Percentiles rank a stretch among this genome's conserved stretches.
Conservation (phyloP, 2,888 invertebrate species). For the Reticulitermes lucifugus region DNA sequence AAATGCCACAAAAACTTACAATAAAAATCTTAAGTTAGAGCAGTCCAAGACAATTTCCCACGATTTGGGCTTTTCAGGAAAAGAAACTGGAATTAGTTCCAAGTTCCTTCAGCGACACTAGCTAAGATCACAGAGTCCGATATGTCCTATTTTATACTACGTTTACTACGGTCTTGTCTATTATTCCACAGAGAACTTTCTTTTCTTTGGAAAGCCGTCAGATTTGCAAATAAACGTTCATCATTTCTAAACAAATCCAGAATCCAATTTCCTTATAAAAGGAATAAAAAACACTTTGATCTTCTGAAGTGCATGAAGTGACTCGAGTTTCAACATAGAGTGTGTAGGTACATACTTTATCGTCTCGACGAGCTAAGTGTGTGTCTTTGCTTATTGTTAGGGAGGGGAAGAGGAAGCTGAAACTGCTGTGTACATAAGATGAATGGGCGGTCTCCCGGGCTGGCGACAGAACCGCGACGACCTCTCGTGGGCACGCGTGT, state of each 20-base stretch:
- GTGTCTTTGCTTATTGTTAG: constrained; percentile 2
- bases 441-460: constrained; percentile 13
- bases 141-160: no score
- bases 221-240: not conserved
- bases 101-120: no score
- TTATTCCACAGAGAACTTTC: no score
- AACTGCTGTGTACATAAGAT: constrained; percentile 3
- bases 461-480: constrained; percentile 4
- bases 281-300: not conserved
- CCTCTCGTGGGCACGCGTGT: not conserved
- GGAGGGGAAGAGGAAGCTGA: not conserved
- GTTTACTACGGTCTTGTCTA: no score
- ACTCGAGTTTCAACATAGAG: not conserved
- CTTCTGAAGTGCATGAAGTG: not conserved
- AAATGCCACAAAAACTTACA: no score
- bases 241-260: not conserved
- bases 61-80: no score
- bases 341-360: not conserved
- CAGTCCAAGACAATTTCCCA: no score
- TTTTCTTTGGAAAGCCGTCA: not conserved
- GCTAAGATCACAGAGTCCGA: no score
- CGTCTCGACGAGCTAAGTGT: not conserved
- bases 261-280: not conserved
- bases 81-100: no score
- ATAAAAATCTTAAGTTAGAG: no score